phyloP scores from a whole-genome alignment of 1,140 invertebrate species.

The Trinorchestia longiramus region DNA sequence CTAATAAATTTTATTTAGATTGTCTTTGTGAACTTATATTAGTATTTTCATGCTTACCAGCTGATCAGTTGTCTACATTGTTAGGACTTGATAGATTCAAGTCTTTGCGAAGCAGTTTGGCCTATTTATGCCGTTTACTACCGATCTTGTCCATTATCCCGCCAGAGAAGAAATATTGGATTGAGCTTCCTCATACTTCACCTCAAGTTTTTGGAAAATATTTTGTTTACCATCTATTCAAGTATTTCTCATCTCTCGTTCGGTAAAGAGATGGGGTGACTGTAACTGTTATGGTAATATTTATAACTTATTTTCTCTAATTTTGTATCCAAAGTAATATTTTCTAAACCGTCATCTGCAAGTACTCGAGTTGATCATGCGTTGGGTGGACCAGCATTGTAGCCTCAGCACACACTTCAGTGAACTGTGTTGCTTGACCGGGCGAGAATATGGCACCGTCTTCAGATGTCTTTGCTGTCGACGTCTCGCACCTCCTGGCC shows the following conservation, averaged over 20 bases:
- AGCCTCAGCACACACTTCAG: neutral
- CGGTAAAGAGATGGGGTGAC: neutral
- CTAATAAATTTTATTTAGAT: neutral
- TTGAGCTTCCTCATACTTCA: no score
- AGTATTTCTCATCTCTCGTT: neutral
- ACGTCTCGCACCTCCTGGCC: neutral
- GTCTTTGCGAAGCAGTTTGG: neutral
- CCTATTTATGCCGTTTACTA: neutral
- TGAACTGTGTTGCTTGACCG: neutral
- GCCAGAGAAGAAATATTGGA: no score
- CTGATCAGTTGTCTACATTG: neutral
- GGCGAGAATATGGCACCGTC: neutral
- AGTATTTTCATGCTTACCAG: neutral
- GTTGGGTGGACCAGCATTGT: neutral
- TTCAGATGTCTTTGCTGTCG: neutral
- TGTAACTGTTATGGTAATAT: neutral
- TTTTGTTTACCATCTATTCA: neutral
- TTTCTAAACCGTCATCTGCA: neutral
- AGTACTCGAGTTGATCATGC: neutral
- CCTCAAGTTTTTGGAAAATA: neutral
- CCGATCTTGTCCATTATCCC: neutral
- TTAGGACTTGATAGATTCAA: neutral
- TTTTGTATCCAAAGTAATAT: neutral
- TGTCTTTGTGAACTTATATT: neutral
- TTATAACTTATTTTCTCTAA: neutral